phyloP scores from a whole-genome alignment of 2,888 invertebrate species.

The Zhuqinia jingwanae region DNA sequence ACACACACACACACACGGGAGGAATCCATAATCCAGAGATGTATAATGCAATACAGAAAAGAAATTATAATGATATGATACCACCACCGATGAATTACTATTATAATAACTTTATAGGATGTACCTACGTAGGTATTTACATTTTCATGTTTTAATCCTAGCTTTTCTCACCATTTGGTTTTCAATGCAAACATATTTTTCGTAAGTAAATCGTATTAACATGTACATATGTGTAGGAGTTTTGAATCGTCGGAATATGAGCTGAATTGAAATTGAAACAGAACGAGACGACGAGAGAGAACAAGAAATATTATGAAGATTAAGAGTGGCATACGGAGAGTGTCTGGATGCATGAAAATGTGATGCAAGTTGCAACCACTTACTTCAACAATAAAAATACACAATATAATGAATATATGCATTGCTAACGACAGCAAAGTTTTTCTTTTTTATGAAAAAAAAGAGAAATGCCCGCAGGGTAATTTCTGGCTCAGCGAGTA shows the following conservation, averaged over 20 bases:
- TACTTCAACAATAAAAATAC: constrained; percentile 13
- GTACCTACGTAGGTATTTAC: no score
- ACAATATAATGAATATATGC: no score
- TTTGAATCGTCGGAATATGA: not conserved
- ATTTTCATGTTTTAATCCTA: not conserved
- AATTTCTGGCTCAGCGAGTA: constrained; percentile 38
- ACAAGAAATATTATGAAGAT: constrained; percentile 19
- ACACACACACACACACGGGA: not conserved
- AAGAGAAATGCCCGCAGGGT: constrained; percentile 62
- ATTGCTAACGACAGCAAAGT: constrained; percentile 31
- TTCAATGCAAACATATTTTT: not conserved
- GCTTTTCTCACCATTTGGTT: constrained; percentile 15
- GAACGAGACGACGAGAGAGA: no score
- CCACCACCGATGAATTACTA: not conserved
- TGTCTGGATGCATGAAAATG: not conserved
- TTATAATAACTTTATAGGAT: constrained; percentile 29
- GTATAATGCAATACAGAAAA: no score
- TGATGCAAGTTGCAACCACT: constrained; percentile 31
- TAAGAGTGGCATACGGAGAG: constrained; percentile 28
- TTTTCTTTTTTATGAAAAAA: no score
- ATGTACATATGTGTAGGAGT: constrained; percentile 11
- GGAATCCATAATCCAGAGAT: no score
- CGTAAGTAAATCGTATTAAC: not conserved
- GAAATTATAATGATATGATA: constrained; percentile 22
- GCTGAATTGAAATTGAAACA: not conserved